These are phyloP conservation scores for Coreoperca whiteheadi DNA, from an alignment of 2,113 vertebrate genomes.

Conservation along the genomic window DNA sequence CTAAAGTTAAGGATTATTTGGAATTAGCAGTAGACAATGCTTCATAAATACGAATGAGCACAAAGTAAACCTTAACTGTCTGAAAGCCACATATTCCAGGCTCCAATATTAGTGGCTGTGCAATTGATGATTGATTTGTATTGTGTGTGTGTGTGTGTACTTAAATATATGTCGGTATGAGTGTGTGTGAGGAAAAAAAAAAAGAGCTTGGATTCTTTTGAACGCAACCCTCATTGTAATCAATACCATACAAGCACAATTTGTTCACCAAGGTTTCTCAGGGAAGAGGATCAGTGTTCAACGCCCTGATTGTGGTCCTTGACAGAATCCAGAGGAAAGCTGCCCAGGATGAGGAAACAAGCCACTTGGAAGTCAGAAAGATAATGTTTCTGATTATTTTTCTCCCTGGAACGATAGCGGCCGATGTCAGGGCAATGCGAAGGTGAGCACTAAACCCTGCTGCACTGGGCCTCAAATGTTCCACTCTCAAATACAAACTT, in stretches of 20 bases:
- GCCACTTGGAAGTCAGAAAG: background rate
- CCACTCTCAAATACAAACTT: background rate
- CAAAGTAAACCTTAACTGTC: background rate
- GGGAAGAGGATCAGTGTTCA: background rate
- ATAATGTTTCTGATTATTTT: background rate
- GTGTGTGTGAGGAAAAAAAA: background rate
- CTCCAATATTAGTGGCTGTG: background rate
- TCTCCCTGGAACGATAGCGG: constrained; percentile 5
- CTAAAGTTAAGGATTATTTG: background rate
- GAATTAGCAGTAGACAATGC: background rate
- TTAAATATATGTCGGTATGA: background rate
- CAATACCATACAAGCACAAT: constrained; percentile 8
- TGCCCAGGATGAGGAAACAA: constrained; percentile 5
- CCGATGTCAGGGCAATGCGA: background rate
- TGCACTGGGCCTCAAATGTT: background rate
- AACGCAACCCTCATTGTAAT: constrained; percentile 2
- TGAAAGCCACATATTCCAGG: background rate
- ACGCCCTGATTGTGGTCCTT: constrained; percentile 8
- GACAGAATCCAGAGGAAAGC: constrained; percentile 28
- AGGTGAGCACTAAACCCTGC: background rate
- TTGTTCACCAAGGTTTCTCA: constrained; percentile 9
- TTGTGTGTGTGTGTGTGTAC: background rate
- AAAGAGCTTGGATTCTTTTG: background rate
- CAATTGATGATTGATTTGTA: background rate
- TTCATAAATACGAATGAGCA: background rate